Percentiles rank a stretch among this genome's conserved stretches.
Conservation (phyloP, 2,888 invertebrate species). For the Thecocarcelia acutangulata region DNA sequence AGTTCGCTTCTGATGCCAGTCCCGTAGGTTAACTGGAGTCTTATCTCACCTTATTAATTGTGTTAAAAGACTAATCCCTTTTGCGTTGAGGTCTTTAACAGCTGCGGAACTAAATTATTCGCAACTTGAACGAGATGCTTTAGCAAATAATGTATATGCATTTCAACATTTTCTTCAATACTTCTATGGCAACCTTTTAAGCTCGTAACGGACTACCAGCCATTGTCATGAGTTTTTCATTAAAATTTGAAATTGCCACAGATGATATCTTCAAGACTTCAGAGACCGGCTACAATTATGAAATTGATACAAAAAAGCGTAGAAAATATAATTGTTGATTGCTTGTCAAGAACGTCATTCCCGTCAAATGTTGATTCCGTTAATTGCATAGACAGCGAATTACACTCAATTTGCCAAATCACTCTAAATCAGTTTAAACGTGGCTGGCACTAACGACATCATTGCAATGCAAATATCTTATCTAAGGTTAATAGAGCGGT, state of each 20-base stretch:
- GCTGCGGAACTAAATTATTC: slow-evolving; percentile 44
- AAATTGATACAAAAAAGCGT: not conserved
- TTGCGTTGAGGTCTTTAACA: too few relatives aligned
- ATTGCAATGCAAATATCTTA: too few relatives aligned
- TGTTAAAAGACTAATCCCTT: too few relatives aligned
- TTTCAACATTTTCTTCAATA: slow-evolving; percentile 23
- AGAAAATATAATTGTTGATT: not conserved
- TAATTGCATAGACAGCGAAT: not conserved
- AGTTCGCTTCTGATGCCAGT: slow-evolving; percentile 2
- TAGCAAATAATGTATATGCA: slow-evolving; percentile 13
- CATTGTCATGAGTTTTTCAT: slow-evolving; percentile 31
- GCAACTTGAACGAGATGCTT: slow-evolving; percentile 11
- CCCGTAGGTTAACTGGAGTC: too few relatives aligned
- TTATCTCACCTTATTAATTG: too few relatives aligned
- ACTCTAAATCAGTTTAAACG: not conserved
- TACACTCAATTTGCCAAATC: not conserved
- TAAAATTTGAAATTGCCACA: too few relatives aligned
- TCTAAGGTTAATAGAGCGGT: too few relatives aligned
- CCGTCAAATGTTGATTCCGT: too few relatives aligned
- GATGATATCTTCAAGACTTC: slow-evolving; percentile 61
- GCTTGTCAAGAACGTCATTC: not conserved
- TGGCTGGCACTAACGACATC: not conserved
- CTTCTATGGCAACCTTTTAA: slow-evolving; percentile 14
- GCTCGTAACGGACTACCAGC: slow-evolving; percentile 17
- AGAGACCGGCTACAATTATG: slow-evolving; percentile 37